Base-by-base conservation (phyloP, 2,113 vertebrate genomes). In the Polypterus bichir region DNA sequence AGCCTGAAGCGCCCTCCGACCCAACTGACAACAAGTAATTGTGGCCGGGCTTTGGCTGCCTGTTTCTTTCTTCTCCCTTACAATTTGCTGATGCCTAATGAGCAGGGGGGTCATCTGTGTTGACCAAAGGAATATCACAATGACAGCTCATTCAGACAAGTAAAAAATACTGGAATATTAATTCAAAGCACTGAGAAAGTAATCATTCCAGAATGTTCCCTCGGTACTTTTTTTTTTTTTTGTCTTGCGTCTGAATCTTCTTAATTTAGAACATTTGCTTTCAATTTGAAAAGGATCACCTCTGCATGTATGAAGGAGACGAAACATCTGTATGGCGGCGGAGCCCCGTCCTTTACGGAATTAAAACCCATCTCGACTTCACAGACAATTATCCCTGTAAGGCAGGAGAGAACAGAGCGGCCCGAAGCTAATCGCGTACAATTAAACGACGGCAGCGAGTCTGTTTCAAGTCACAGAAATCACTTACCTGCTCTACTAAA, bases 81-180 rank as follows among this genome's bases (percentile, higher is more conserved):
- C 56, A 79, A 80, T 80, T 76, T 75, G 75, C 76, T 82, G 73
- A 68, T 68, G 66, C 67, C 82, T 85, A 85, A 82, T 83, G 82
- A 76, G 74, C 81, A 74, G 77, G 56, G 27, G 27, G 82, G 79
- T 80, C 82, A 71, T 69, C 71, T 82, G 83, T 81, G 81, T 85
- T 86, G 84, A 81, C 79, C 71, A 66, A 74, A 66, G 70, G 77
- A 77, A 77, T 81, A 82, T 70, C 81, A 66, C 71, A 72, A 67
- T 70, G 86, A 73, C 77, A 82, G 76, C 80, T 73, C 66, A 1
- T 74, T 73, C 57, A 6, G 27, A 52, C 10, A 10, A 52, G 56
- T 7, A 45, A 27, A 27, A 77, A 67, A 71, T 48, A 78, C 55
- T 66, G 75, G 66, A 76, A 78, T 79, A 81, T 76, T 78, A 76